Conservation (phyloP, 2,888 invertebrate genomes). For the Temnothorax rugatulus region DNA sequence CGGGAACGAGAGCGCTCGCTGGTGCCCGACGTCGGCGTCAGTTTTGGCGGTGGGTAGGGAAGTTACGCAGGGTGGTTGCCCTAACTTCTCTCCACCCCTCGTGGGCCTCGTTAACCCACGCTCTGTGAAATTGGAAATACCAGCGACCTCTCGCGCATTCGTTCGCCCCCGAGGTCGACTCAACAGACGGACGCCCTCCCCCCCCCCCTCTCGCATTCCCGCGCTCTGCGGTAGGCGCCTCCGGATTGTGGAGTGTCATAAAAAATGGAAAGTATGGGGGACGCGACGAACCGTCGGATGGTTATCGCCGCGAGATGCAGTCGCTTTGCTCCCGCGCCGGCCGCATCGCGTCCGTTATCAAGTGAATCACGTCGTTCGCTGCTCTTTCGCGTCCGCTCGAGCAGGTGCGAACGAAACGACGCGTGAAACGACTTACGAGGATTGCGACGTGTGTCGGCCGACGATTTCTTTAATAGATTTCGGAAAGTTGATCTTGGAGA, state of each 20-base stretch:
- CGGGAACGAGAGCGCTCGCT: constrained; percentile 41
- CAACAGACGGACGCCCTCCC: neutral
- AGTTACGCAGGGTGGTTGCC: constrained; percentile 70
- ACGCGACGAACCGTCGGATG: constrained; percentile 12
- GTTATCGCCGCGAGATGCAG: constrained; percentile 68
- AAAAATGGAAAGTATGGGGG: constrained; percentile 67
- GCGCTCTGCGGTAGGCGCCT: constrained; percentile 57
- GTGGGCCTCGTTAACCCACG: constrained; percentile 86
- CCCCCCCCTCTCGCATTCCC: constrained; percentile 4
- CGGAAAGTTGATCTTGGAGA: neutral
- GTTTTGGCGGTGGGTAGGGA: constrained; percentile 65
- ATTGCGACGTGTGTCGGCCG: constrained; percentile 31
- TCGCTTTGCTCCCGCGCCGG: constrained; percentile 22
- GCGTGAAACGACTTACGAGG: constrained; percentile 56
- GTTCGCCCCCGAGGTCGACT: constrained; percentile 32
- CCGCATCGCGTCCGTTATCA: constrained; percentile 48
- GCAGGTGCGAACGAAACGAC: constrained; percentile 50
- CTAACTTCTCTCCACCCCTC: constrained; percentile 80
- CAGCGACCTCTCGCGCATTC: constrained; percentile 69
- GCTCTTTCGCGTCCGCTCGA: constrained; percentile 42
- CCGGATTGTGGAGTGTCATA: constrained; percentile 65
- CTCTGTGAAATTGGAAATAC: constrained; percentile 86
- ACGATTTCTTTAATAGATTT: constrained; percentile 55
- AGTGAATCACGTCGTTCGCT: constrained; percentile 35
- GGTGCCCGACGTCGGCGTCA: constrained; percentile 58